Evolutionary conservation across 2,113 vertebrate species (phyloP), one percentile per base, ranked within the genome.

Genomic region (Grus americana): DNA sequence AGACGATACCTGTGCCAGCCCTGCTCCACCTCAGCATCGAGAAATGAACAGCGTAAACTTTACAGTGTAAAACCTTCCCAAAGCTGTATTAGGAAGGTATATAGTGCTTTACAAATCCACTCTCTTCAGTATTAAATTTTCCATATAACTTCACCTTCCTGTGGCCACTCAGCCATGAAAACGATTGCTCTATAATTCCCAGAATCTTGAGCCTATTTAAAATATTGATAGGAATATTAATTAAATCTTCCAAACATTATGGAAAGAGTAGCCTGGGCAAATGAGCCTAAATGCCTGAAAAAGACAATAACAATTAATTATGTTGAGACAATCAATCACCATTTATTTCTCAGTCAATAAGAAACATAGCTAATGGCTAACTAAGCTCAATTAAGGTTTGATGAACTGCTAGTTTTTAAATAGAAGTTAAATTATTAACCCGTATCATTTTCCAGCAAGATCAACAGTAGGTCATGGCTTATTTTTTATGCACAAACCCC

Each of bases 261-360:
- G n/a, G 70, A 91, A 96, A 95, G 81, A 66, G 36, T 67, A 73
- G 61, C 75, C 55, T 29, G 47, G 52, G 27, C 18, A 88, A 89
- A 91, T 88, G 49, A 92, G 55, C 65, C 40, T 91, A 55, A 87
- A 76, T 90, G 54, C 71, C 72, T 88, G 75, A 92, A 95, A 94
- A 96, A 58, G 44, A 86, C 61, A 89, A 26, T 90, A 91, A 19
- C 44, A 8, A 58, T 94, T 80, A 61, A 84, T 88, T 73, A 87
- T 38, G 38, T 79, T 36, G 50, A 40, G 13, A 46, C 24, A 73
- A 79, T 92, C 68, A 85, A 89, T 79, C 47, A 44, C 27, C 24
- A 38, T 89, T 95, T 95, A 70, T 82, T 96, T 96, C 74, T 92
- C 76, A 92, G 66, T 62, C 80, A 96, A 84, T 68, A 88, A 86